Conservation (phyloP, 2,888 invertebrate species). For the Hypolimnas misippus region DNA sequence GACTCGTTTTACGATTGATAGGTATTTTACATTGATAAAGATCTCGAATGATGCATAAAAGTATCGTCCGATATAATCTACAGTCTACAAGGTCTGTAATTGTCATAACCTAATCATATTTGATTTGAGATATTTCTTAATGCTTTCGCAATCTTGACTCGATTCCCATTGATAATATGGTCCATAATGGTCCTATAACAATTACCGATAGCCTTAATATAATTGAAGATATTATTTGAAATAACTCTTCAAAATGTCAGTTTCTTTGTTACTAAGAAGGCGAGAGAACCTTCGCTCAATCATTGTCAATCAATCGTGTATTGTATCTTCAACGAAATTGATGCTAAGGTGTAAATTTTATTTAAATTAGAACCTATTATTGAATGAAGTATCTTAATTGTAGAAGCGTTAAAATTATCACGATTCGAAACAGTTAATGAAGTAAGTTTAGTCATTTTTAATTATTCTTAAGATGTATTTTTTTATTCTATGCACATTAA, state of each 20-base stretch:
- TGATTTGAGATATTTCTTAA: too few species aligned
- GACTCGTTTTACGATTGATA: too few species aligned
- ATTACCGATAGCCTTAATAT: background rate
- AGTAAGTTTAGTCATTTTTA: background rate
- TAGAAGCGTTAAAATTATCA: background rate
- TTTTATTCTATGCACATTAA: too few species aligned
- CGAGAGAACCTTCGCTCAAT: conserved; percentile 6
- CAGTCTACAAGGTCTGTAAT: too few species aligned
- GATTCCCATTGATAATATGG: background rate
- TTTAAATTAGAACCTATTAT: background rate
- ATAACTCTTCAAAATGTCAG: background rate
- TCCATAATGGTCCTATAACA: background rate
- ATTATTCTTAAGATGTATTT: background rate
- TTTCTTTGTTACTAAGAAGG: background rate
- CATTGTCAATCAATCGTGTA: background rate
- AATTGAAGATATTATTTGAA: background rate
- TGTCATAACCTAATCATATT: too few species aligned
- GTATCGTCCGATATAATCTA: too few species aligned
- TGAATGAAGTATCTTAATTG: background rate
- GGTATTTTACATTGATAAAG: too few species aligned
- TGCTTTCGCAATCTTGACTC: background rate
- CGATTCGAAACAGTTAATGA: background rate
- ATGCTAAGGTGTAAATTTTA: background rate
- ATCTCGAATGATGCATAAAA: too few species aligned
- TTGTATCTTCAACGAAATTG: background rate